Evolutionary conservation across 2,113 vertebrate species (phyloP), one percentile per base, ranked within the genome.

Genomic region (Apodemus speciosus): DNA sequence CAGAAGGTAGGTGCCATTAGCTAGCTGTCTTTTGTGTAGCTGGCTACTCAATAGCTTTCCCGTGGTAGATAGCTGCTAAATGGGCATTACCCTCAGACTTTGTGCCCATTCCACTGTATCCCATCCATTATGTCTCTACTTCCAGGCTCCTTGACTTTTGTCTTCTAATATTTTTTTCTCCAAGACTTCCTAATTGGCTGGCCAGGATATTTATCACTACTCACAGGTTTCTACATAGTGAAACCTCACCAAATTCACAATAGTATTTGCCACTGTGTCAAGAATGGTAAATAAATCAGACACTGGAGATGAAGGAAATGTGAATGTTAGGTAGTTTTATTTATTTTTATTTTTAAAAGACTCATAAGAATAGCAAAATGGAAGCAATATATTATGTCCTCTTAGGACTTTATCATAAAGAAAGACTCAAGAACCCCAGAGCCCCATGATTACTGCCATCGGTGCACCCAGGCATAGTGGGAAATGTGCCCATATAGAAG

Each of bases 261-360:
- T 56, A 20, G 35, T 72, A 51, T 58, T 87, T 40, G 25, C n/a
- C 23, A 40, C 64, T 85, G 46, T 10, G 64, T 68, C 40, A 66
- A 53, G 49, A 71, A 69, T 71, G 23, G 66, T 30, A 72, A 56
- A 71, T 71, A 69, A 69, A 71, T n/a, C 53, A 87, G 23, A 72
- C 20, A 58, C 51, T 56, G 27, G 68, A 72, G 66, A 72, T 3
- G 40, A 87, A 56, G 23, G 68, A 87, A 72, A 85, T 20, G 20
- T 87, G 51, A 15, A 56, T 72, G 53, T 87, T 87, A 58, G 10
- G 21, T 56, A 40, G 10, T 68, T 86, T 86, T 53, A 30, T 86
- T 69, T 86, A 18, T 86, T 69, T 71, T 85, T 85, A 85, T 46
- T 84, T 56, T 25, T 32, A 73, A 88, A 89, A 84, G 90, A 73